Base-by-base conservation (phyloP, 2,888 invertebrate genomes). In the Mycalesis mineus region DNA sequence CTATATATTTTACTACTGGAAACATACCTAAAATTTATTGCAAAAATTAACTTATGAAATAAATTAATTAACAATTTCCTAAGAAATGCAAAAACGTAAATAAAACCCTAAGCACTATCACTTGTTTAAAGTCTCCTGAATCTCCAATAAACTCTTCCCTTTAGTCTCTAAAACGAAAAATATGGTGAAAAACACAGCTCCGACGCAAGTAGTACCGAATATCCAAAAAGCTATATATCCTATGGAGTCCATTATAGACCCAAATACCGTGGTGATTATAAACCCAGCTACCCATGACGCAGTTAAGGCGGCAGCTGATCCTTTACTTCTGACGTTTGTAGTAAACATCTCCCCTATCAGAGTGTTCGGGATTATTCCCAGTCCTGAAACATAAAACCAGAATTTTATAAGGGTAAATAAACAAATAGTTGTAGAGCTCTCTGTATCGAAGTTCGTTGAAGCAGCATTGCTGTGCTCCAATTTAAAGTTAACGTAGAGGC, bases 161-260 rank as follows among this genome's bases (percentile, higher is more conserved):
- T 94, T 95, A 0, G 96, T 96, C 80, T 96, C 96, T 28, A 96
- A 95, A 0, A 96, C 89, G 47, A 92, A 82, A 44, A 92, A 86
- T 5, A 91, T 72, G 0, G 93, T 91, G 74, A 95, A 96, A 51
- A 93, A 75, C 61, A 92, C 91, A 0, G 92, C 90, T 0, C 91
- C 7, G 0, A 67, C 52, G 15, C 69, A 65, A n/a, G 64, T 65
- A 0, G 73, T 53, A 0, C 91, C 91, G 67, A 94, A 95, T 15
- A 93, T 74, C 91, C 93, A 93, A 74, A 94, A 95, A 0, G 92
- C 91, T 39, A 88, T 87, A 65, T 91, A 89, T n/a, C 94, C 94
- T 13, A 93, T 82, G 0, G 78, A 71, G 0, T 63, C 65, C 22
- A 68, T 45, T 37, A 66, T 50, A 9, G 56, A 56, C 1, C 68